These are phyloP conservation scores for Odocoileus hemionus DNA, from an alignment of 2,113 vertebrate species.

Conservation along the genomic window DNA sequence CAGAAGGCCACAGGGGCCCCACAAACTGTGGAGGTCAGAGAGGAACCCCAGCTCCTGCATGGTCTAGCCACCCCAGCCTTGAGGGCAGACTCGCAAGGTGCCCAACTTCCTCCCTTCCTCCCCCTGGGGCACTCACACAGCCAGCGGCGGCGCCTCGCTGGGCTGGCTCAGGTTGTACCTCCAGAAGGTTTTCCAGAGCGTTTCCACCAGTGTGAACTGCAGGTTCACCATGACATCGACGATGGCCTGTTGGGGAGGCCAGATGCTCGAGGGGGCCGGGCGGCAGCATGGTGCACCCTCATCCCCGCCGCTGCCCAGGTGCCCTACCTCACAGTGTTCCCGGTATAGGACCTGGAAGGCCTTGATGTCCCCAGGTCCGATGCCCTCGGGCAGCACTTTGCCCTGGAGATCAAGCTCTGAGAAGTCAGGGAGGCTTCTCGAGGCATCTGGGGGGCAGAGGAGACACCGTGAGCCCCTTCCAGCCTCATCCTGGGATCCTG, in stretches of 20 bases:
- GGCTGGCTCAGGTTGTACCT: slow-evolving; percentile 89
- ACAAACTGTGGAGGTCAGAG: neutral
- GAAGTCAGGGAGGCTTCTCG: slow-evolving; percentile 87
- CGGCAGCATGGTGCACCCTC: neutral
- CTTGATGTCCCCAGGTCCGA: slow-evolving; percentile 85
- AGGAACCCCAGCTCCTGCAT: neutral
- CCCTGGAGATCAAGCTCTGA: slow-evolving; percentile 86
- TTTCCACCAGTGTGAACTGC: slow-evolving; percentile 93
- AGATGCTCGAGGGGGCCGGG: neutral
- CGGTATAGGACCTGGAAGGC: slow-evolving; percentile 91
- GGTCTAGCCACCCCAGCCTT: neutral
- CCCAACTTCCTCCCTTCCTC: neutral
- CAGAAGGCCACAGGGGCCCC: neutral
- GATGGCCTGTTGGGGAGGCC: slow-evolving; percentile 81
- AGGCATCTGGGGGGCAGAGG: slow-evolving; percentile 80
- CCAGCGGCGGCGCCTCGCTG: slow-evolving; percentile 80
- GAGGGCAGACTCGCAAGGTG: neutral
- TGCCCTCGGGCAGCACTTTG: slow-evolving; percentile 84
- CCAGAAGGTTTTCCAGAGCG: slow-evolving; percentile 95
- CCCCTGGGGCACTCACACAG: slow-evolving; percentile 80
- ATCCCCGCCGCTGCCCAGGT: accelerated
- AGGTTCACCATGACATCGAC: slow-evolving; percentile 94
- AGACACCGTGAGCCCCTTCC: neutral
- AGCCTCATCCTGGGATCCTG: neutral
- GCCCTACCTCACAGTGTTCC: slow-evolving; percentile 91